Conservation (phyloP, 2,888 invertebrate species). For the Cheilosia urbana region DNA sequence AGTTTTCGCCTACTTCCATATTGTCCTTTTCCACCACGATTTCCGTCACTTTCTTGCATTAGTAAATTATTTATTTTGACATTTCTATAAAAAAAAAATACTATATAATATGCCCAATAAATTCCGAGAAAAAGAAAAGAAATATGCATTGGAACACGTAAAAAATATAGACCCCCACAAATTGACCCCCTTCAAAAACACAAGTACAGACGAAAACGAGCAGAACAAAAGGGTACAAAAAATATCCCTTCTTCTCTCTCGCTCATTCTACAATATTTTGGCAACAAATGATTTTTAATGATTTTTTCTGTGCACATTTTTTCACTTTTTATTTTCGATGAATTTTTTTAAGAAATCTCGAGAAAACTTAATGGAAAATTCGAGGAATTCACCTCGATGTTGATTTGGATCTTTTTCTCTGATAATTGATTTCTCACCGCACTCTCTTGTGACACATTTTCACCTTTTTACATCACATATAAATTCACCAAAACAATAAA, state of each 20-base stretch:
- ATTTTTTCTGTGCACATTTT: constrained; percentile 66
- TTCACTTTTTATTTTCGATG: constrained; percentile 33
- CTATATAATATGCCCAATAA: constrained; percentile 18
- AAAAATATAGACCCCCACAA: constrained; percentile 2
- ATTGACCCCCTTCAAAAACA: background rate
- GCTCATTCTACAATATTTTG: constrained; percentile 72
- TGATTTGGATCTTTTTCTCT: constrained; percentile 18
- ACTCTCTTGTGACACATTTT: constrained; percentile 64
- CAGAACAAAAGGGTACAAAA: constrained; percentile 42
- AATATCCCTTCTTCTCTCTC: constrained; percentile 50
- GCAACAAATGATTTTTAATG: constrained; percentile 76
- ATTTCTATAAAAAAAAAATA: constrained; percentile 32
- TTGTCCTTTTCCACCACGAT: constrained; percentile 18
- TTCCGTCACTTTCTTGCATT: constrained; percentile 40
- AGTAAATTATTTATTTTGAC: constrained; percentile 51
- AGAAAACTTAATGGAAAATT: constrained; percentile 13
- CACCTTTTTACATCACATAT: constrained; percentile 34
- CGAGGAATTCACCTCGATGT: background rate
- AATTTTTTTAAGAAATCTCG: constrained; percentile 40
- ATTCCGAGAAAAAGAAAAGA: constrained; percentile 14
- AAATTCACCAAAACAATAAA: constrained; percentile 52
- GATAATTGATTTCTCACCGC: constrained; percentile 26
- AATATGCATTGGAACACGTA: constrained; percentile 25
- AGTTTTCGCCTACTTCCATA: constrained; percentile 9
- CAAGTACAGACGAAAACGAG: constrained; percentile 17